Base-by-base conservation (phyloP, 2,797 vertebrate species). In the Anguilla pacifica region DNA sequence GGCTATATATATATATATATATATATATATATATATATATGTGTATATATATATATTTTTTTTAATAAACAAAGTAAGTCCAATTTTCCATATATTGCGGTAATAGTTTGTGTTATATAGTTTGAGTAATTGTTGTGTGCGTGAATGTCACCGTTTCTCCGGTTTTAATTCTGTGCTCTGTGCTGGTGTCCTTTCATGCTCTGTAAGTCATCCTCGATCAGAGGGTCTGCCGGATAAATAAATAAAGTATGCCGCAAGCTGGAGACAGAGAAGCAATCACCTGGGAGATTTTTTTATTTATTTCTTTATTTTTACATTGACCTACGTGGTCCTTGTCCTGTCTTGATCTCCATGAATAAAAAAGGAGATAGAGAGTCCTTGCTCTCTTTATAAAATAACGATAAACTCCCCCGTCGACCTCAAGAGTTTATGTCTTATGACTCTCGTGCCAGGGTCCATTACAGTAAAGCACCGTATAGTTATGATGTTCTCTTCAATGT, bases 331-430 rank as follows among this genome's bases (percentile, higher is more conserved):
- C 74, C 74, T 79, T 79, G 74, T 79, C 74, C 74, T 46, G 15
- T 77, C 72, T 77, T 77, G 72, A 77, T 77, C 72, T 39, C 13
- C 28, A 77, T 77, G 72, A 77, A 77, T 77, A 39, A 43, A 79
- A 15, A 39, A 77, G 15, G 11, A 5, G 35, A 35, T 77, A 19
- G 35, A 77, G 6, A 7, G 39, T 46, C 35, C 35, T 79, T 22
- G 39, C 15, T 79, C 15, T 79, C 74, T 79, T 17, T 46, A 39
- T 79, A 17, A 46, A 79, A 43, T 79, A 79, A 46, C n/a, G 74
- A 79, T 79, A 79, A 74, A 79, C 74, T 79, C 39, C 39, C 19
- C 74, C 39, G 35, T 79, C 11, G 6, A 79, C 74, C 74, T 43
- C 74, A 19, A 22, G 74, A 46, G 35, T 79, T 79, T 43, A 79